A percentile compares a stretch with the other conserved stretches of the same genome.
Evolutionary conservation across 1,140 invertebrate genomes (phyloP).

Genomic region (Aporrectodea caliginosa): DNA sequence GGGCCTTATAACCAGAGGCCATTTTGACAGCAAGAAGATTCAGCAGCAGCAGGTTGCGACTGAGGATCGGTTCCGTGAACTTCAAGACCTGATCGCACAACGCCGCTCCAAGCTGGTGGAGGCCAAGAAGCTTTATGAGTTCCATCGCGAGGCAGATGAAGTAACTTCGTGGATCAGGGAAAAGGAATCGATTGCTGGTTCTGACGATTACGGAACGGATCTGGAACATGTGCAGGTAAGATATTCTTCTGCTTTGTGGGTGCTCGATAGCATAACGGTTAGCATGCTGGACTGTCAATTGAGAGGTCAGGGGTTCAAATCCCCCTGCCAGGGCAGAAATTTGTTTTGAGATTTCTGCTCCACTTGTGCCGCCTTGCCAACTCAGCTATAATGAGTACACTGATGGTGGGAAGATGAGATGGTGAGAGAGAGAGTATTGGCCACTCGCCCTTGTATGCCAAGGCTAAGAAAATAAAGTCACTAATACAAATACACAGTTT

Average conservation of each 20-base stretch:
- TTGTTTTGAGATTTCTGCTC: no score
- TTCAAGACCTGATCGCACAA: constrained; percentile 59
- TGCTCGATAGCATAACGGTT: no score
- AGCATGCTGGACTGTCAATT: no score
- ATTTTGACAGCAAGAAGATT: constrained; percentile 84
- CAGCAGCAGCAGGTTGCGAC: constrained; percentile 83
- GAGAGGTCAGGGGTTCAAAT: no score
- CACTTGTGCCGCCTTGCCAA: no score
- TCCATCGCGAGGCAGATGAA: constrained; percentile 96
- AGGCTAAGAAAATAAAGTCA: no score
- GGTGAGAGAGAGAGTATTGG: no score
- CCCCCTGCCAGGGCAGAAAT: no score
- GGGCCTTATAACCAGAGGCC: constrained; percentile 81
- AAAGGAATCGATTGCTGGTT: constrained; percentile 92
- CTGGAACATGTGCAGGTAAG: constrained; percentile 81
- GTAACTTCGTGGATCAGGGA: constrained; percentile 98
- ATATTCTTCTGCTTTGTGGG: background rate
- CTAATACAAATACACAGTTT: no score
- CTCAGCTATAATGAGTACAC: no score
- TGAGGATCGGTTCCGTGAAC: constrained; percentile 59
- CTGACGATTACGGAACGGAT: constrained; percentile 94
- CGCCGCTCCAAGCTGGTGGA: constrained; percentile 87
- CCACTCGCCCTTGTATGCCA: no score
- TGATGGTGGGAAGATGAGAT: no score
- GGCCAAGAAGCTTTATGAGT: constrained; percentile 95